phyloP scores from a whole-genome alignment of 2,113 vertebrate genomes.

The Tachysurus fulvidraco region DNA sequence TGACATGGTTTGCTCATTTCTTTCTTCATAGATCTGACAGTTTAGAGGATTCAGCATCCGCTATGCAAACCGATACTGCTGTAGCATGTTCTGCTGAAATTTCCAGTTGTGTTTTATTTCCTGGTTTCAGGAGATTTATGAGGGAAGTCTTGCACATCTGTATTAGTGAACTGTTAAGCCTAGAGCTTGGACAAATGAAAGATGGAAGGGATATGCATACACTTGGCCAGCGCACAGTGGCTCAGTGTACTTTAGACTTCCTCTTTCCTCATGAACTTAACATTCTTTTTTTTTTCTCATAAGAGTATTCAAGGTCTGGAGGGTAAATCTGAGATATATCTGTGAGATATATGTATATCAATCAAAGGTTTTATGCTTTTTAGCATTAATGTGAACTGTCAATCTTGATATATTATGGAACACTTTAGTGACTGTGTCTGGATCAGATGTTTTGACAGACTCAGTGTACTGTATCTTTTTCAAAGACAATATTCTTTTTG shows the following conservation, averaged over 20 bases:
- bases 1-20: constrained; percentile 23
- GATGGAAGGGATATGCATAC: constrained; percentile 27
- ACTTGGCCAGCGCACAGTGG: constrained; percentile 40
- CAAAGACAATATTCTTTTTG: background rate
- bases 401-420: background rate
- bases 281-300: constrained; percentile 33
- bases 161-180: constrained; percentile 50
- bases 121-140: constrained; percentile 43
- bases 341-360: background rate
- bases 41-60: constrained; percentile 19
- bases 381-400: constrained; percentile 8
- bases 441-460: constrained; percentile 9
- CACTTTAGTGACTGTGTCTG: background rate
- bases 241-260: constrained; percentile 46
- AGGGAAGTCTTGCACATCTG: constrained; percentile 46
- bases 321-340: background rate
- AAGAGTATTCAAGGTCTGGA: background rate
- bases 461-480: background rate
- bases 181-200: constrained; percentile 33
- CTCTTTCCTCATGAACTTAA: constrained; percentile 40
- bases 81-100: constrained; percentile 38
- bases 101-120: constrained; percentile 42
- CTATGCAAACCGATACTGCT: constrained; percentile 31
- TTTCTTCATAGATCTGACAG: constrained; percentile 30
- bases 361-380: constrained; percentile 28